Evolutionary conservation across 2,888 invertebrate species (phyloP).

Genomic region (Tipula vernalis): DNA sequence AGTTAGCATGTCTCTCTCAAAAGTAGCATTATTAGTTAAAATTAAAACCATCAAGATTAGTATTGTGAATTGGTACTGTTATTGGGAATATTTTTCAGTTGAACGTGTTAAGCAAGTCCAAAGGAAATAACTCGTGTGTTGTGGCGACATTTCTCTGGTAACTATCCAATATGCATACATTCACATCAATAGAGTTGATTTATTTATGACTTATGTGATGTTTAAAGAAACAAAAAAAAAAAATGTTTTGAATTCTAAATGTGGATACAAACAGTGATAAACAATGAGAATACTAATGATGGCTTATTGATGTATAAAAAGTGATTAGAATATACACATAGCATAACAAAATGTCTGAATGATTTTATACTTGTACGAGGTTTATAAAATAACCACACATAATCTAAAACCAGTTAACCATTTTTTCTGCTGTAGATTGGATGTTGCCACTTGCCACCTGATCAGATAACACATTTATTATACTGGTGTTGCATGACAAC

Average conservation of each 20-base stretch:
- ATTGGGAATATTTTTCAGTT: not conserved
- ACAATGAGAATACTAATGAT: not conserved
- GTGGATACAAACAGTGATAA: not conserved
- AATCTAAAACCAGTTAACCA: not conserved
- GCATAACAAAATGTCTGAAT: not conserved
- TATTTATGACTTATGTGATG: not conserved
- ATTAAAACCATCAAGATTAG: not conserved
- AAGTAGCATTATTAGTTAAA: not conserved
- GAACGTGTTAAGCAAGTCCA: not conserved
- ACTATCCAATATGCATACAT: not conserved
- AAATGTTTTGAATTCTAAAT: not conserved
- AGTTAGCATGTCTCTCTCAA: not conserved
- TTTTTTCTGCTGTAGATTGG: not conserved
- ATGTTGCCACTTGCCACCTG: not conserved
- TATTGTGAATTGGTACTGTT: conserved; percentile 8
- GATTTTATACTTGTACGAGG: not conserved
- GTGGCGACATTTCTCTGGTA: not conserved
- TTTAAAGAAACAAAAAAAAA: not conserved
- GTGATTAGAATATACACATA: not conserved
- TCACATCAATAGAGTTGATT: not conserved
- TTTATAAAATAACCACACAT: not conserved
- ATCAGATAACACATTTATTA: not conserved
- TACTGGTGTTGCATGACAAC: not conserved
- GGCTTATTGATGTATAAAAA: not conserved
- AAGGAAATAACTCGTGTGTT: not conserved